A percentile compares a stretch with the other conserved stretches of the same genome.
phyloP scores from a whole-genome alignment of 2,113 vertebrate species.

The Egretta garzetta region DNA sequence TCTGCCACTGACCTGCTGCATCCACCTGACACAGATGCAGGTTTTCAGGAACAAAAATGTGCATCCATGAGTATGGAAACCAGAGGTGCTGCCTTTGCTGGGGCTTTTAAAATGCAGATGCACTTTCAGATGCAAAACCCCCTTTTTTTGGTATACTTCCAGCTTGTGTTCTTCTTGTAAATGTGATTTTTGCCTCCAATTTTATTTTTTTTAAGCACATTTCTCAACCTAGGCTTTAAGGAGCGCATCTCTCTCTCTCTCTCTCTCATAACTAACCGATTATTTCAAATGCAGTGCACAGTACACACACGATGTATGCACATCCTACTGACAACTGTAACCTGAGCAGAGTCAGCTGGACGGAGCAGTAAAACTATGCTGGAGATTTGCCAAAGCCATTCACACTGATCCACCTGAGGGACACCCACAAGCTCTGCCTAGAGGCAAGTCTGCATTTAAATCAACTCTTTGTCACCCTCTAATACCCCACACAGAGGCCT shows the following conservation, averaged over 20 bases:
- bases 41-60: not conserved
- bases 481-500: not conserved
- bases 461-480: slow-evolving; percentile 25
- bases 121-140: not conserved
- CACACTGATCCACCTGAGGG: not conserved
- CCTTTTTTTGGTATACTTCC: accelerated
- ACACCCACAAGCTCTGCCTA: not conserved
- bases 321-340: not conserved
- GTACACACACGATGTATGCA: not conserved
- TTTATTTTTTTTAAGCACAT: not conserved
- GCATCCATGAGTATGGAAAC: not conserved
- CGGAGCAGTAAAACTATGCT: not conserved
- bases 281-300: not conserved
- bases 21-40: not conserved
- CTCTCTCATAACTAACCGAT: not conserved
- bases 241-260: accelerated
- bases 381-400: slow-evolving; percentile 20
- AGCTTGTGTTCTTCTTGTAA: not conserved
- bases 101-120: not conserved
- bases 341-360: not conserved
- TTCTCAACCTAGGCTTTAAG: not conserved
- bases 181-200: not conserved
- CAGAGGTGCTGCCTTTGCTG: not conserved
- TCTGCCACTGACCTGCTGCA: not conserved
- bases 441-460: slow-evolving; percentile 47